These are phyloP conservation scores for Scomberomorus guttatus DNA, from an alignment of 2,797 vertebrate species.

Conservation along the genomic window DNA sequence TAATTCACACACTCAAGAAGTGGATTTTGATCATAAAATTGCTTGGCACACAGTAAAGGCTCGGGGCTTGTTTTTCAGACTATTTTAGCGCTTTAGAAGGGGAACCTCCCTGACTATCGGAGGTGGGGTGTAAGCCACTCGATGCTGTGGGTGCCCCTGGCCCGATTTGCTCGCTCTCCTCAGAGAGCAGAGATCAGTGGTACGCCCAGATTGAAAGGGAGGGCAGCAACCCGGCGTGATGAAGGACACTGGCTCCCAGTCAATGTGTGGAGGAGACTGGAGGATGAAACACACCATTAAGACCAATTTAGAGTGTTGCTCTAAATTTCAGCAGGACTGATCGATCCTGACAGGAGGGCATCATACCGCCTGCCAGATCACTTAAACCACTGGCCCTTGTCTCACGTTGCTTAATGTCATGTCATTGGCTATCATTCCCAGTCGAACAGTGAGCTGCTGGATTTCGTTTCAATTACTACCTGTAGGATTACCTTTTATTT, in stretches of 20 bases:
- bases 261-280: constrained; percentile 77
- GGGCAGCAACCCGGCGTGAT: constrained; percentile 80
- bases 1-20: constrained; percentile 64
- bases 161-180: constrained; percentile 76
- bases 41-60: constrained; percentile 53
- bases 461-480: constrained; percentile 83
- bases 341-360: constrained; percentile 90
- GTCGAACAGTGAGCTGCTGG: constrained; percentile 68
- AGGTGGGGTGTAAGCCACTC: constrained; percentile 77
- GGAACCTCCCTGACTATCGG: constrained; percentile 71
- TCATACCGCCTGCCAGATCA: constrained; percentile 86
- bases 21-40: constrained; percentile 72
- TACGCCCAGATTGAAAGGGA: constrained; percentile 82
- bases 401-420: constrained; percentile 85
- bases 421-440: constrained; percentile 84
- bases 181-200: constrained; percentile 82
- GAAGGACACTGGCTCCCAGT: constrained; percentile 82
- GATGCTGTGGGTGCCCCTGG: constrained; percentile 73
- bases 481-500: constrained; percentile 84
- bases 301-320: constrained; percentile 87
- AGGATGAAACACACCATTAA: constrained; percentile 87
- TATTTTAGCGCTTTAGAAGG: constrained; percentile 66
- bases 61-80: constrained; percentile 63
- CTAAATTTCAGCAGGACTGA: constrained; percentile 88
- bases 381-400: constrained; percentile 86